Conservation (phyloP, 1,140 invertebrate genomes). For the Micrasema longulum region DNA sequence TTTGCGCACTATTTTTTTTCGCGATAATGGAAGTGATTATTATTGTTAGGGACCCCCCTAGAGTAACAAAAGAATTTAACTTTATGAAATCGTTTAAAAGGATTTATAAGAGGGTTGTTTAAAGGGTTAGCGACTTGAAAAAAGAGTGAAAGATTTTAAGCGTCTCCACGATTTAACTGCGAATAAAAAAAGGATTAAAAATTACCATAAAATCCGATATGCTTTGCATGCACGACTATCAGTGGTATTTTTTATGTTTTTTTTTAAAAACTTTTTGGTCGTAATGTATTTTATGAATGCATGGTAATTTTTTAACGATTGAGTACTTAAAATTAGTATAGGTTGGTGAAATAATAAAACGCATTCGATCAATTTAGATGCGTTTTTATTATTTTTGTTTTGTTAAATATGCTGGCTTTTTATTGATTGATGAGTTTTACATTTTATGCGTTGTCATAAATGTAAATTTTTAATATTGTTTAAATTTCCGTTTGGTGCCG, state of each 20-base stretch:
- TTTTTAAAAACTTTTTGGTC: conserved; percentile 37
- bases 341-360: conserved; percentile 8
- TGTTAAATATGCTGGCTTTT: conserved; percentile 38
- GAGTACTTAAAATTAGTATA: conserved; percentile 19
- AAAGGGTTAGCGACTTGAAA: conserved; percentile 42
- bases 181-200: conserved; percentile 53
- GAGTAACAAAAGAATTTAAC: conserved; percentile 51
- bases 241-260: conserved; percentile 33
- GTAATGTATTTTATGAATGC: conserved; percentile 18
- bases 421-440: conserved; percentile 37
- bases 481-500: too few relatives aligned
- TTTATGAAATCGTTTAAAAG: conserved; percentile 52
- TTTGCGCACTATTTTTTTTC: conserved; percentile 6
- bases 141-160: conserved; percentile 32
- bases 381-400: conserved; percentile 16
- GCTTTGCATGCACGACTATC: conserved; percentile 39
- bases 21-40: conserved; percentile 41
- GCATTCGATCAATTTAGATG: conserved; percentile 39
- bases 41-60: conserved; percentile 45
- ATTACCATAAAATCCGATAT: conserved; percentile 49
- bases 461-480: background rate
- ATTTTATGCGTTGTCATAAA: conserved; percentile 20
- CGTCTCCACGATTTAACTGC: conserved; percentile 43
- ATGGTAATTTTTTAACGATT: conserved; percentile 19
- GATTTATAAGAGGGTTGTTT: conserved; percentile 40